Base-by-base conservation (phyloP, 2,888 invertebrate genomes). In the Cacoxenus indagator region DNA sequence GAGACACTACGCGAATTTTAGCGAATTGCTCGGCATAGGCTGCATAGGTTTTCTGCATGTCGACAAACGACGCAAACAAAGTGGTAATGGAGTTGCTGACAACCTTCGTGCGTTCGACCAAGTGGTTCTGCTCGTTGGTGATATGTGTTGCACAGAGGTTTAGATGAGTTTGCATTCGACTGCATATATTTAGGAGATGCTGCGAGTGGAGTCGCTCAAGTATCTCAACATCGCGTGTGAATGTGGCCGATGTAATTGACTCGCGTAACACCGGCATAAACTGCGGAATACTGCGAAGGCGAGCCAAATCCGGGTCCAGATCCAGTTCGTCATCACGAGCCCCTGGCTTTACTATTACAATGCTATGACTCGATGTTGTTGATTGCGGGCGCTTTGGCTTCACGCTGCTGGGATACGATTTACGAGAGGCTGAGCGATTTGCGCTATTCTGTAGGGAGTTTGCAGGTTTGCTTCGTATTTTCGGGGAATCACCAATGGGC, bases 261-360 rank as follows among this genome's bases (percentile, higher is more conserved):
- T 96, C 96, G 46, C 96, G 89, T 92, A 98, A 95, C 62, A 98
- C 96, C 0, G 98, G 98, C 66, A 97, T 89, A 87, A 98, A 97
- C 88, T 96, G 95, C 2, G 97, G 97, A 77, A 97, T 96, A 76
- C 91, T 93, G 90, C 95, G 89, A 26, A 87, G 67, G 2, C 86
- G 83, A 1, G 80, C 76, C 59, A 87, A 67, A 31, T 87, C 87
- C 0, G 94, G 92, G 86, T 96, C 96, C 67, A 92, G 91, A 75
- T 94, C 93, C 0, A 92, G 86, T 17, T 91, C 90, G 1, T 90
- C 90, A 67, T 91, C 90, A 5, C 90, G 89, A 0, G 89, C 85
- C 0, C 94, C 93, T 0, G 93, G 92, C 83, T 95, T 95, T 0
- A 96, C 95, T 3, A 95, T 93, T 0, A 96, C 93, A 54, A 96